Evolutionary conservation across 2,113 vertebrate genomes (phyloP), one percentile per base, ranked within the genome.

Genomic region (Tricholaema leucomelas): DNA sequence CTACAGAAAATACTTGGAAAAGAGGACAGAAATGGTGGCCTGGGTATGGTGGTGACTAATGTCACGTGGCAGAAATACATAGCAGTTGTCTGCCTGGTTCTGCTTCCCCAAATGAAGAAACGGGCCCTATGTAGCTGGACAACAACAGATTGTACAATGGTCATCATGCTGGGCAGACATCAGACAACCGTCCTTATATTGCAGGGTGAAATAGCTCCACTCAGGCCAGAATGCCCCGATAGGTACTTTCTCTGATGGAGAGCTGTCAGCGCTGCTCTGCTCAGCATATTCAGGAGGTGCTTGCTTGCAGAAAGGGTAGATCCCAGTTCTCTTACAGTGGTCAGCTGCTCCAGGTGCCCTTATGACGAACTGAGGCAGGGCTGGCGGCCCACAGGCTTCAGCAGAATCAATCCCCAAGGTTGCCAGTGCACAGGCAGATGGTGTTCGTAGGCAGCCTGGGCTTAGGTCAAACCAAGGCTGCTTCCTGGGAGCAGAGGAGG

Each of bases 121-220:
- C 1, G 8, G 16, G 24, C 13, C 15, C 0, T 0, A 10, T 28
- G 19, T 28, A 79, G 54, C 17, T 24, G 16, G 30, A 21, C 30
- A 66, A 10, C 10, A 36, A 4, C 23, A 18, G 42, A 16, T 70
- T 1, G 1, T 12, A 8, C 66, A 16, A 8, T 42, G 24, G 9
- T 54, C 36, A 8, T 33, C 23, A 0, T 23, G 67, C 65, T 40
- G 40, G 63, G 40, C 61, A 56, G 23, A 56, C 44, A 20, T 55
- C 12, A n/a, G 6, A 31, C 31, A 65, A 31, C 8, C 70, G 61
- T 50, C 24, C 54, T 24, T 25, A 42, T 35, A 24, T 16, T 42
- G 40, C 72, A 64, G 36, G 27, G 42, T 3, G 1, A 19, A 28
- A 28, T 2, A 1, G 36, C 7, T 79, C 16, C 56, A 48, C 10